phyloP scores from a whole-genome alignment of 2,797 vertebrate species.

The Caiman crocodilus region DNA sequence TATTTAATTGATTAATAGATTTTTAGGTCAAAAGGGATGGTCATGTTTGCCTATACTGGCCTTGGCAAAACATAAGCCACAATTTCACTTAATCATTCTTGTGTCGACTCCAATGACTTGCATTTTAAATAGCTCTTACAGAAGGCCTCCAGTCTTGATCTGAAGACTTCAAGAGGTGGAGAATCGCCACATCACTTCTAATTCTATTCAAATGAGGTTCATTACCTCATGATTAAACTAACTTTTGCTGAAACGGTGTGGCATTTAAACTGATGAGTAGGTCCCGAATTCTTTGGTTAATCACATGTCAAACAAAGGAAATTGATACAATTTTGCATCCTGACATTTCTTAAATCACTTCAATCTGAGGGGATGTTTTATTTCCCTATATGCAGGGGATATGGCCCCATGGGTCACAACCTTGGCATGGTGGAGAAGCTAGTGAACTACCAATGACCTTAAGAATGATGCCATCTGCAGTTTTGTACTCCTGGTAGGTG shows the following conservation, averaged over 20 bases:
- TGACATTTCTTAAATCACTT: background rate
- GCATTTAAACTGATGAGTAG: background rate
- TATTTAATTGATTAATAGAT: background rate
- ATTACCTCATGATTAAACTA: background rate
- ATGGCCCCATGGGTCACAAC: too few species aligned
- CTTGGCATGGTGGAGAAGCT: too few species aligned
- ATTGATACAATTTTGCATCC: background rate
- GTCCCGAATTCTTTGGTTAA: background rate
- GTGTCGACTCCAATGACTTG: background rate
- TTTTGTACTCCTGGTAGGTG: too few species aligned
- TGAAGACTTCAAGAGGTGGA: background rate
- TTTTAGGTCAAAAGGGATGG: background rate
- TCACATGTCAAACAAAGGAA: background rate
- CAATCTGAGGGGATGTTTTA: background rate
- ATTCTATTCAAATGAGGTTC: background rate
- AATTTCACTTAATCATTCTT: background rate
- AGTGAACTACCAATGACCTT: too few species aligned
- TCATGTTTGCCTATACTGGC: background rate
- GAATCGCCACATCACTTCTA: background rate
- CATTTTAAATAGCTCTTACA: background rate
- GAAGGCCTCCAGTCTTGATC: background rate
- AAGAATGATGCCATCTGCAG: too few species aligned
- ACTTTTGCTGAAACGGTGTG: background rate
- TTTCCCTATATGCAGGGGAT: background rate
- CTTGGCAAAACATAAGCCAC: background rate